Percentiles rank a stretch among this genome's conserved stretches.
Evolutionary conservation across 2,888 invertebrate genomes (phyloP).

Genomic region (Apeira syringaria): DNA sequence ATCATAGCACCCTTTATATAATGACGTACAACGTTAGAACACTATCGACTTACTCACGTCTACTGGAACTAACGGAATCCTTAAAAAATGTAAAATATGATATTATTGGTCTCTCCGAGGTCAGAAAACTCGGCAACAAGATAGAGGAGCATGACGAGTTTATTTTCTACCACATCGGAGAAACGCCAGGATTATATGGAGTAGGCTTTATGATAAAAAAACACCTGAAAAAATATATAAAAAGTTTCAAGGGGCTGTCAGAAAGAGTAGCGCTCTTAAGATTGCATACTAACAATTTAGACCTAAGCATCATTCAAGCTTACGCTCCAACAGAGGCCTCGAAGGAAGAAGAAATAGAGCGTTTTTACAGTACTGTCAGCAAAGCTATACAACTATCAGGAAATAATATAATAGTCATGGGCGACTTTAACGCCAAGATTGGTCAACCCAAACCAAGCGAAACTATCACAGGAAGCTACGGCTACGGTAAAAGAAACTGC

Average conservation of each 20-base stretch:
- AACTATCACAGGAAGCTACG: constrained; percentile 1
- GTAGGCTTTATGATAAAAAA: constrained; percentile 24
- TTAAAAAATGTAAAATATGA: constrained; percentile 19
- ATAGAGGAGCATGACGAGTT: constrained; percentile 21
- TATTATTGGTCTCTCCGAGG: constrained; percentile 22
- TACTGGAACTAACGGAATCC: constrained; percentile 16
- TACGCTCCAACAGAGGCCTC: constrained; percentile 29
- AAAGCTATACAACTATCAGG: no score
- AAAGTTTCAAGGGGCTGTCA: constrained; percentile 15
- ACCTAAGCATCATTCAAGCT: constrained; percentile 19
- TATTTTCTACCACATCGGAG: constrained; percentile 15
- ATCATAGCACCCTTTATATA: not conserved
- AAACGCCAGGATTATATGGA: constrained; percentile 17
- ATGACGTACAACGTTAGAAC: constrained; percentile 3
- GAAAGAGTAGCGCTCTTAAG: constrained; percentile 20
- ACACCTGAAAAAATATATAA: constrained; percentile 14
- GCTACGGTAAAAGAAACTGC: constrained; percentile 15
- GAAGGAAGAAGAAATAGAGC: constrained; percentile 19
- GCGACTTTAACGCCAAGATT: no score
- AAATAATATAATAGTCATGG: no score
- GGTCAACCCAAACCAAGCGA: no score
- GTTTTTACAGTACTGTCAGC: constrained; percentile 21
- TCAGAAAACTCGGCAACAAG: constrained; percentile 11
- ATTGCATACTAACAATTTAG: constrained; percentile 5
- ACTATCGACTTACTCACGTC: constrained; percentile 7